Evolutionary conservation across 1,140 invertebrate genomes (phyloP).

Genomic region (Geopemphigus sp.): DNA sequence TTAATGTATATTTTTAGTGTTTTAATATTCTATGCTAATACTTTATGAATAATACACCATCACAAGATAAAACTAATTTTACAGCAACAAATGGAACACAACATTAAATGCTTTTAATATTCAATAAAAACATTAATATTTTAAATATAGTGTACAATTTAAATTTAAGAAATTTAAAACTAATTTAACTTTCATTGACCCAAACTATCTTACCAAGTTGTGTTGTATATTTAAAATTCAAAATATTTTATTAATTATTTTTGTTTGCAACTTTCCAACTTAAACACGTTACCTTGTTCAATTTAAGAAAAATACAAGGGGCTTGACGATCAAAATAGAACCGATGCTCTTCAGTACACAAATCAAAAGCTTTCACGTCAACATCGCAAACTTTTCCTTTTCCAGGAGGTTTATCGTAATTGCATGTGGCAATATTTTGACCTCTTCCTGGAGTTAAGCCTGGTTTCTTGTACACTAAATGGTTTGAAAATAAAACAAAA

Average conservation of each 20-base stretch:
- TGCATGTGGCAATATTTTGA: constrained; percentile 67
- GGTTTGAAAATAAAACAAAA: not conserved
- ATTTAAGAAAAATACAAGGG: constrained; percentile 61
- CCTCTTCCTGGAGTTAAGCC: constrained; percentile 65
- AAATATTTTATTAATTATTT: not conserved
- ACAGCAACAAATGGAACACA: too few species aligned
- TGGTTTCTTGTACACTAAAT: constrained; percentile 66
- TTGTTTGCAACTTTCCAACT: not conserved
- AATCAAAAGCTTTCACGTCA: constrained; percentile 63
- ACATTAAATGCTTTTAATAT: too few species aligned
- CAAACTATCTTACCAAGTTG: too few species aligned
- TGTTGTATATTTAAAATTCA: too few species aligned
- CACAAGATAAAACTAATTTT: too few species aligned
- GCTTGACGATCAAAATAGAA: constrained; percentile 67
- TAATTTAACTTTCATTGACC: too few species aligned
- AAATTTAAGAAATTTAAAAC: too few species aligned
- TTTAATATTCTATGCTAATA: too few species aligned
- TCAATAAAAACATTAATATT: too few species aligned
- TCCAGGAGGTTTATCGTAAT: constrained; percentile 63
- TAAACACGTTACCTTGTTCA: constrained; percentile 58
- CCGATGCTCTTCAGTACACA: constrained; percentile 68
- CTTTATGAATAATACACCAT: too few species aligned
- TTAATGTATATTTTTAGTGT: not conserved
- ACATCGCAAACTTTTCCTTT: constrained; percentile 71
- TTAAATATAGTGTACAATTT: too few species aligned